Percentiles rank a stretch among this genome's conserved stretches.
Evolutionary conservation across 2,797 vertebrate genomes (phyloP).

Genomic region (Gymnodraco acuticeps): DNA sequence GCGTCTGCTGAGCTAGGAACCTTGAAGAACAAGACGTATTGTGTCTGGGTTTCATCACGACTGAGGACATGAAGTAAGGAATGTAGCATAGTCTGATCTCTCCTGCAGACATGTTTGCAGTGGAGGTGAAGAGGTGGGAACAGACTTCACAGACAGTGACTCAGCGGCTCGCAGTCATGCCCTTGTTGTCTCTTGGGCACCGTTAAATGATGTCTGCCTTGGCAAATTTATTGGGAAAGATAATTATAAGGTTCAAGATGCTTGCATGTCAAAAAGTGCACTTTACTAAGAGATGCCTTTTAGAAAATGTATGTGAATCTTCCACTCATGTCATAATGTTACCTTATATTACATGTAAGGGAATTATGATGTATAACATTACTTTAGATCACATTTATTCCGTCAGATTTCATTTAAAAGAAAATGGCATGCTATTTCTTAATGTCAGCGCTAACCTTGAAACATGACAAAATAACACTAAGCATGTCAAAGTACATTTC

Average conservation of each 20-base stretch:
- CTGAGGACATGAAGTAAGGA: conserved; percentile 76
- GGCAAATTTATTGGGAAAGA: conserved; percentile 36
- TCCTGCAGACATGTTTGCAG: conserved; percentile 75
- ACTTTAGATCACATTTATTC: conserved; percentile 6
- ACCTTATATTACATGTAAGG: background rate
- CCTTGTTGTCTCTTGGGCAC: conserved; percentile 37
- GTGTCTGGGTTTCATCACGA: conserved; percentile 82
- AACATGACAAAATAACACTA: conserved; percentile 7
- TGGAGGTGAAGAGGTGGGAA: conserved; percentile 26
- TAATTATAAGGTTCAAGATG: conserved; percentile 36
- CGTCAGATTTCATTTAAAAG: conserved; percentile 17
- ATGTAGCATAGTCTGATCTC: conserved; percentile 77
- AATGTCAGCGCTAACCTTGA: conserved; percentile 38
- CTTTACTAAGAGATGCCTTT: conserved; percentile 7
- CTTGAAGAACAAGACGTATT: conserved; percentile 73
- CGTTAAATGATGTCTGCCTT: conserved; percentile 46
- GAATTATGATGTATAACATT: conserved; percentile 12
- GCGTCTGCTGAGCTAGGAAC: conserved; percentile 52
- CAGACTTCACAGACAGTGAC: conserved; percentile 53
- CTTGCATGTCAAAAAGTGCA: conserved; percentile 33
- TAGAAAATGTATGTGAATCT: conserved; percentile 15
- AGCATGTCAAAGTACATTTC: conserved; percentile 26
- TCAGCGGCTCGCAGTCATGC: conserved; percentile 46
- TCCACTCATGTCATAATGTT: conserved; percentile 8
- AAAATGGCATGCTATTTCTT: conserved; percentile 7